Evolutionary conservation across 2,797 vertebrate genomes (phyloP).

Genomic region (Poeciliopsis turneri): DNA sequence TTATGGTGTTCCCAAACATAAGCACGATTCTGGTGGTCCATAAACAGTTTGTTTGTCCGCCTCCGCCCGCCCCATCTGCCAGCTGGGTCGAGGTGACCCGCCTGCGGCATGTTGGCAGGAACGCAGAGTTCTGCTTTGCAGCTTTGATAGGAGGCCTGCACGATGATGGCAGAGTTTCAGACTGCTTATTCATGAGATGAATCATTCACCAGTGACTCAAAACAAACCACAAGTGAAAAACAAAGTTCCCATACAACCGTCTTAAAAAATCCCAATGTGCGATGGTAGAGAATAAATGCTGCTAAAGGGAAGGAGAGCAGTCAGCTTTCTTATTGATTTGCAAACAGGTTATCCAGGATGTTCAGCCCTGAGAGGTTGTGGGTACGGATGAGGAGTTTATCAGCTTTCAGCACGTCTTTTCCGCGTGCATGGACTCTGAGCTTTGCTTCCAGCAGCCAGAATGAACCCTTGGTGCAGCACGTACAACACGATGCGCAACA

Average conservation of each 20-base stretch:
- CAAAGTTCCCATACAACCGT: conserved; percentile 12
- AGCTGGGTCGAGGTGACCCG: conserved; percentile 69
- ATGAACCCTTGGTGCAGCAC: conserved; percentile 29
- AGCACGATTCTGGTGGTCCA: conserved; percentile 21
- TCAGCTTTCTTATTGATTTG: conserved; percentile 3
- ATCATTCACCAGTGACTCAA: conserved; percentile 59
- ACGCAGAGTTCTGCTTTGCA: conserved; percentile 64
- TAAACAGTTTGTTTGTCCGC: conserved; percentile 53
- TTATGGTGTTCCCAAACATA: conserved; percentile 2
- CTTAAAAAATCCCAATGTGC: background rate
- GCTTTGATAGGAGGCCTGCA: conserved; percentile 59
- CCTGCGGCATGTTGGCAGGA: conserved; percentile 61
- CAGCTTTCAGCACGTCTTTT: conserved; percentile 14
- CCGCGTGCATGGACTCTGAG: conserved; percentile 54
- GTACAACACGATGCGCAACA: conserved; percentile 19
- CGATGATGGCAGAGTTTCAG: conserved; percentile 52
- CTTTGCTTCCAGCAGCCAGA: conserved; percentile 29
- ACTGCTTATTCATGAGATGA: conserved; percentile 58
- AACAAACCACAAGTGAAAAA: conserved; percentile 23
- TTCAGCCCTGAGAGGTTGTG: background rate
- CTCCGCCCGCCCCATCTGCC: conserved; percentile 38
- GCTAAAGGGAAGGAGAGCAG: background rate
- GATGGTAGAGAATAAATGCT: background rate
- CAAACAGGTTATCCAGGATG: background rate
- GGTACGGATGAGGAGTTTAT: conserved; percentile 31